Base-by-base conservation (phyloP, 1,140 invertebrate species). In the Platorchestia sp. region DNA sequence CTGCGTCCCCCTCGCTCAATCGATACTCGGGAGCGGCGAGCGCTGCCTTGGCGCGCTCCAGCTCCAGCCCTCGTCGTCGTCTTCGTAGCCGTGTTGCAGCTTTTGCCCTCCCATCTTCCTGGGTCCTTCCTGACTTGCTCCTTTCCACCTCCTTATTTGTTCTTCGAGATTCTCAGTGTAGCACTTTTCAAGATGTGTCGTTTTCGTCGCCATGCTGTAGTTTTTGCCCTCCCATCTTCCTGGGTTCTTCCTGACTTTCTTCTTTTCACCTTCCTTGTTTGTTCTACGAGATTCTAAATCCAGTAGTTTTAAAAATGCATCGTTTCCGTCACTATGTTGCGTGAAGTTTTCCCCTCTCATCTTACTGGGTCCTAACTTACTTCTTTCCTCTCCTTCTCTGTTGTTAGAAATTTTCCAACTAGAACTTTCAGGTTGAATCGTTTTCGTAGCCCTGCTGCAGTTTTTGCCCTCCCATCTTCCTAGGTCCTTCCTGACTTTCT, bases 1-100 rank as follows among this genome's bases (percentile, higher is more conserved):
- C 91, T 91, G 43, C 91, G 40, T 14, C 41, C 87, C 87, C 87
- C 91, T 45, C 45, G 91, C 91, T 40, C 91, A 93, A 90, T 90
- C 87, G 91, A 93, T 45, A 45, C 91, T 93, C 43, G 3, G 45
- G 43, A 44, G 91, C 91, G 6, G 87, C 87, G 41, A 42, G 87
- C 87, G 27, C 87, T 89, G 27, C 41, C 87, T 75, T 75, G 59
- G 59, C 59, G 41, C 43, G 36, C 87, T 16, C 87, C 43, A 5
- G 36, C 87, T 44, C 87, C n/a, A 44, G 7, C 86, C 0, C 6
- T 41, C 43, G n/a, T 44, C 87, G 41, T 44, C 43, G 36, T 44
- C 10, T 44, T 41, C 87, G 41, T 41, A 43, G 41, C n/a, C 87
- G 36, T 27, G 41, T 41, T 89, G n/a, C 87, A 42, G 36, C 41